Evolutionary conservation across 2,797 vertebrate genomes (phyloP).

Genomic region (Sebastiscus albofasciatus): DNA sequence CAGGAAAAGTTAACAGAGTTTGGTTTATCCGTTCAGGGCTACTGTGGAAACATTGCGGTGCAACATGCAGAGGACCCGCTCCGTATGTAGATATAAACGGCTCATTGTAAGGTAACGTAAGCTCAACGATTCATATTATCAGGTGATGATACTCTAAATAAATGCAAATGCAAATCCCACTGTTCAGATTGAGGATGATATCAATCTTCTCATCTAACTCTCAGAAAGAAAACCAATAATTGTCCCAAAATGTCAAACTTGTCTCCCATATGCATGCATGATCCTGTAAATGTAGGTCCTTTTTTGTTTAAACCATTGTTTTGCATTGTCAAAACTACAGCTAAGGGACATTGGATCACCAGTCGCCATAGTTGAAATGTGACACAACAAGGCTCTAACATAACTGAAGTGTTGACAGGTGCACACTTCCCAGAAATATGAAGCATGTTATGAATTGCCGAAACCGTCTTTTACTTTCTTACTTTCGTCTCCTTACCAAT

Average conservation of each 20-base stretch:
- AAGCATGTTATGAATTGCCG: slow-evolving; percentile 5
- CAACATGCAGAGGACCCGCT: no score
- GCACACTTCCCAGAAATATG: neutral
- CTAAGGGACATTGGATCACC: neutral
- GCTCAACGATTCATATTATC: no score
- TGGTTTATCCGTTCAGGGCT: no score
- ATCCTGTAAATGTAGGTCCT: neutral
- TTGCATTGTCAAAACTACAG: neutral
- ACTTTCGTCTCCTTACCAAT: slow-evolving; percentile 50
- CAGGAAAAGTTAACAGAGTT: no score
- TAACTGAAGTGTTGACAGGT: slow-evolving; percentile 19
- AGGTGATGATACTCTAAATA: no score
- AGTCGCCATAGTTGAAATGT: neutral
- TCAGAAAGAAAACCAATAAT: neutral
- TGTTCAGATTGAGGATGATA: neutral
- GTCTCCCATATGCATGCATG: neutral
- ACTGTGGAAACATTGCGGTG: no score
- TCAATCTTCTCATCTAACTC: neutral
- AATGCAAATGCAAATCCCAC: no score
- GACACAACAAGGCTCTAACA: neutral
- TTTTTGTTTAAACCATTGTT: neutral
- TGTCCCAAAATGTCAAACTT: neutral
- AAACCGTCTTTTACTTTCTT: neutral
- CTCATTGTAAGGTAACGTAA: no score
- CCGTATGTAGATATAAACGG: no score